Evolutionary conservation across 53 echinoderm and acorn worm genomes (phyloP).

Genomic region (Paracentrotus lividus): DNA sequence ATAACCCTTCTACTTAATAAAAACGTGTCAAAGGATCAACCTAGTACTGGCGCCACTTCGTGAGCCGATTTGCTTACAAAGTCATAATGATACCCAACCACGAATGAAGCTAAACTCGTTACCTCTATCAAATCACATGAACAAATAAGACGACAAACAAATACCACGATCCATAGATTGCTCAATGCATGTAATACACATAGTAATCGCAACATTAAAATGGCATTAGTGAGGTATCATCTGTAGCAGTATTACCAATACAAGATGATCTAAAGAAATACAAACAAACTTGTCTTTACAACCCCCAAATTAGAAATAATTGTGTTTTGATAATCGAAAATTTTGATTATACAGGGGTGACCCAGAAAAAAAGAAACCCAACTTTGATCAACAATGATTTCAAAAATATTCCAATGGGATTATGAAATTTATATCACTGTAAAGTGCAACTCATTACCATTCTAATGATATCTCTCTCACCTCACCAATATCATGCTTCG

Average conservation of each 20-base stretch:
- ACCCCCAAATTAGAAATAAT: background rate
- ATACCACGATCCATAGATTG: background rate
- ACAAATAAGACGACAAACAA: background rate
- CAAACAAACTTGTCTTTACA: background rate
- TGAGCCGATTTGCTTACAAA: background rate
- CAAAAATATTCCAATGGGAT: too few relatives aligned
- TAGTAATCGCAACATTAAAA: background rate
- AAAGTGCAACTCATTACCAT: too few relatives aligned
- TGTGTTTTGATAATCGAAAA: too few relatives aligned
- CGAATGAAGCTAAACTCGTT: conserved; percentile 34
- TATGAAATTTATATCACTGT: too few relatives aligned
- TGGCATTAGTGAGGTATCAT: background rate
- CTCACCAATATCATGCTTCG: too few relatives aligned
- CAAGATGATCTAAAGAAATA: background rate
- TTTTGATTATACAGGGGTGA: too few relatives aligned
- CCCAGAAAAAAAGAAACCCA: too few relatives aligned
- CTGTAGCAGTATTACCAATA: background rate
- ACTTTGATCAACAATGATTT: too few relatives aligned
- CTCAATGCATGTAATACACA: background rate
- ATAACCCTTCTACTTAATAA: conserved; percentile 17
- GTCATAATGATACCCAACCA: background rate
- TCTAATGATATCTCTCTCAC: too few relatives aligned
- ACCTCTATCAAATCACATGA: conserved; percentile 46
- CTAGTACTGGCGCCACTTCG: conserved; percentile 32
- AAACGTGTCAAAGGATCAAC: conserved; percentile 29